Base-by-base conservation (phyloP, 2,888 invertebrate genomes). In the Drosophila lutescens region DNA sequence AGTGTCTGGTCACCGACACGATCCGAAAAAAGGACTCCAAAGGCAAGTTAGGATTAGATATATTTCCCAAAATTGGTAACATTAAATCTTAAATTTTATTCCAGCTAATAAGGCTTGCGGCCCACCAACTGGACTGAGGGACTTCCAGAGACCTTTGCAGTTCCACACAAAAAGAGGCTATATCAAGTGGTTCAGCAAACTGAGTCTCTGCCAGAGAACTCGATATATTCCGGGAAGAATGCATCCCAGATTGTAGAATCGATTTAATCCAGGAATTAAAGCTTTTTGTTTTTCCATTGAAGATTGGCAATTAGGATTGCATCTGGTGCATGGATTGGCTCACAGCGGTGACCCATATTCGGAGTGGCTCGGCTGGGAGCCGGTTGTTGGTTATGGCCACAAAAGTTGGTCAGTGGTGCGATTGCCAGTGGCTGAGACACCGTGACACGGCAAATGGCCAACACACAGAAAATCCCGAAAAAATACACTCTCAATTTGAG, bases 261-360 rank as follows among this genome's bases (percentile, higher is more conserved):
- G n/a, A 23, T n/a, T 15, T 36, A 36, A 10, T 12, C 62, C 30
- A 13, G 65, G 44, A 65, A 46, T 10, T 54, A 54, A 44, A 53
- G 13, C 30, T 41, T 34, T 43, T 20, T 9, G 13, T 13, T 46
- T 36, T 40, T 46, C 20, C 55, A 55, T 58, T 51, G 79, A 74
- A 63, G 77, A 82, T 76, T 79, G 83, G 88, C 82, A 88, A 82
- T 88, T 82, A 88, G 88, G 88, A 86, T 76, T 70, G 75, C 75
- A 75, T 77, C 65, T 79, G 68, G 53, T 54, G 77, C 62, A 71
- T 67, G 62, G 63, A 82, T 82, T 72, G 77, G 86, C 86, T 67
- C 74, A 81, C 81, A 79, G 76, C 56, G 23, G 38, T 82, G 79
- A 80, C 86, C 79, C 80, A 86, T 80, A 60, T 80, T 58, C 49